Conservation (phyloP, 2,113 vertebrate species). For the Lampris megalopsis region DNA sequence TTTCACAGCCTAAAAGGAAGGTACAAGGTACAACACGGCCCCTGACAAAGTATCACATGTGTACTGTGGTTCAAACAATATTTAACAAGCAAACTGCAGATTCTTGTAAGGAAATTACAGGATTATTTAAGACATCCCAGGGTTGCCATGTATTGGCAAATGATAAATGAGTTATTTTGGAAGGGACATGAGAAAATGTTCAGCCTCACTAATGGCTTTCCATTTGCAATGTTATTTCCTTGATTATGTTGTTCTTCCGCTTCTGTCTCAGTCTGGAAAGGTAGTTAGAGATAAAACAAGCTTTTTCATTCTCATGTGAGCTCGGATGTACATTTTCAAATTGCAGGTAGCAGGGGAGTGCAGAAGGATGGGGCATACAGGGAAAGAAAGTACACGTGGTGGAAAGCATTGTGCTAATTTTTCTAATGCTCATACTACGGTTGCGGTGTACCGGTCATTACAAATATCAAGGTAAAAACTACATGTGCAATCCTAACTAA, state of each 20-base stretch:
- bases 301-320: slow-evolving; percentile 59
- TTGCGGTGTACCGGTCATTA: slow-evolving; percentile 71
- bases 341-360: slow-evolving; percentile 59
- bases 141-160: slow-evolving; percentile 41
- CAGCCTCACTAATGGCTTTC: slow-evolving; percentile 62
- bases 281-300: slow-evolving; percentile 46
- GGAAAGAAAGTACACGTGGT: slow-evolving; percentile 25
- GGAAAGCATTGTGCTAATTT: slow-evolving; percentile 73
- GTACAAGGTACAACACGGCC: not conserved
- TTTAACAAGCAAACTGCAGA: slow-evolving; percentile 10
- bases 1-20: not conserved
- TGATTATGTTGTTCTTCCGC: slow-evolving; percentile 59
- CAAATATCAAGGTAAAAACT: slow-evolving; percentile 74
- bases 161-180: slow-evolving; percentile 59
- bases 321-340: slow-evolving; percentile 71
- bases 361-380: slow-evolving; percentile 40
- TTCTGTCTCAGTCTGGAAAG: slow-evolving; percentile 52
- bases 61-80: not conserved
- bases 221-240: slow-evolving; percentile 72
- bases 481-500: slow-evolving; percentile 72
- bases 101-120: slow-evolving; percentile 48
- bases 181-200: slow-evolving; percentile 63
- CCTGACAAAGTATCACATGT: slow-evolving; percentile 18
- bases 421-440: slow-evolving; percentile 69
- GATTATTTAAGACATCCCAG: slow-evolving; percentile 44